phyloP scores from a whole-genome alignment of 2,888 invertebrate species.

The Ditylenchus weischeri region DNA sequence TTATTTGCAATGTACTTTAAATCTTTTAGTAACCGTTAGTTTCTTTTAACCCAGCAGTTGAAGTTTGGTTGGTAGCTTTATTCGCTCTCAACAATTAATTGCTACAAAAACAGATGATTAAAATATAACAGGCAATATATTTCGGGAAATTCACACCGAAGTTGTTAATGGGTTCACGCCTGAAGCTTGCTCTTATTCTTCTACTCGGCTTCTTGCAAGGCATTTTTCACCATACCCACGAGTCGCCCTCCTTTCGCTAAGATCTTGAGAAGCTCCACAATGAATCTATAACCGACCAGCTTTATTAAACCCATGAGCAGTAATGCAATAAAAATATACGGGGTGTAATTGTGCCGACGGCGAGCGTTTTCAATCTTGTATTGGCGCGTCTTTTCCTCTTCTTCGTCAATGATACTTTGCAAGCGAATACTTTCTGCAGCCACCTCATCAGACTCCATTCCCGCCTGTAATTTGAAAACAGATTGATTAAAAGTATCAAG shows the following conservation, averaged over 20 bases:
- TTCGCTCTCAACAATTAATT: no score
- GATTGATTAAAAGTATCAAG: no score
- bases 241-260: constrained; percentile 87
- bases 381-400: constrained; percentile 75
- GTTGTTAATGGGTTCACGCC: no score
- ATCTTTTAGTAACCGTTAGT: no score
- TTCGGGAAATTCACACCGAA: no score
- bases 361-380: constrained; percentile 74
- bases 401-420: constrained; percentile 76
- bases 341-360: constrained; percentile 85
- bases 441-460: constrained; percentile 72
- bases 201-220: constrained; percentile 20
- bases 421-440: constrained; percentile 75
- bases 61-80: no score
- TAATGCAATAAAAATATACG: constrained; percentile 59
- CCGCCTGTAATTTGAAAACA: constrained; percentile 58
- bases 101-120: no score
- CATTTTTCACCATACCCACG: constrained; percentile 81
- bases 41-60: no score
- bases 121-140: no score
- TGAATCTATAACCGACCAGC: constrained; percentile 64
- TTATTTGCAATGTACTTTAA: no score
- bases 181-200: background rate
- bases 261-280: constrained; percentile 85
- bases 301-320: no score